Percentiles rank a stretch among this genome's conserved stretches.
phyloP scores from a whole-genome alignment of 2,797 vertebrate species.

The Dallia pectoralis region DNA sequence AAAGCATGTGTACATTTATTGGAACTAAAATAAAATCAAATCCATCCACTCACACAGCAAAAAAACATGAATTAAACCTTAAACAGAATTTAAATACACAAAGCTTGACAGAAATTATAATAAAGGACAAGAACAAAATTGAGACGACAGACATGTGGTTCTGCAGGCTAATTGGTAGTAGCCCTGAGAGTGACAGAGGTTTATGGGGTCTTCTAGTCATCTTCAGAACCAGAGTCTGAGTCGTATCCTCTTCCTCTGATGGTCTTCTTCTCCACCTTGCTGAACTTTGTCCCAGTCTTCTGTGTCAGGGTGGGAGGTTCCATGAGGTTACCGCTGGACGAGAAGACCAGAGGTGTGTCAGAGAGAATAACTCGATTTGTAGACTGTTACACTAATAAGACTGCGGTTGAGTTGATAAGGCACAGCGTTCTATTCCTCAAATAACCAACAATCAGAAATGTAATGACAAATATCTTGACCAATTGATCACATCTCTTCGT shows the following conservation, averaged over 20 bases:
- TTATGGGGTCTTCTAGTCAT: conserved; percentile 76
- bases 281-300: conserved; percentile 85
- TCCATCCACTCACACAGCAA: neutral
- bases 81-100: neutral
- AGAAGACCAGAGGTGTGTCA: neutral
- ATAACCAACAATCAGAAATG: no score
- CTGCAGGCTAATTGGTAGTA: conserved; percentile 34
- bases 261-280: conserved; percentile 94
- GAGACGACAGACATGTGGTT: conserved; percentile 14
- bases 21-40: neutral
- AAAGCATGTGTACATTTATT: neutral
- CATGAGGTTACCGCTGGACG: conserved; percentile 87
- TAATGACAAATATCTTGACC: no score
- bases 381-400: neutral
- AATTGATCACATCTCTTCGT: no score
- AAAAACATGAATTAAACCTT: neutral
- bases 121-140: conserved; percentile 3
- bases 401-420: neutral
- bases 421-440: neutral
- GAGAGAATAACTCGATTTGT: neutral
- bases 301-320: conserved; percentile 85
- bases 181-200: conserved; percentile 46
- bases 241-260: conserved; percentile 90
- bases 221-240: conserved; percentile 89
- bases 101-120: neutral